A percentile compares a stretch with the other conserved stretches of the same genome.
Conservation (phyloP, 2,113 vertebrate species). For the Meleagris gallopavo region DNA sequence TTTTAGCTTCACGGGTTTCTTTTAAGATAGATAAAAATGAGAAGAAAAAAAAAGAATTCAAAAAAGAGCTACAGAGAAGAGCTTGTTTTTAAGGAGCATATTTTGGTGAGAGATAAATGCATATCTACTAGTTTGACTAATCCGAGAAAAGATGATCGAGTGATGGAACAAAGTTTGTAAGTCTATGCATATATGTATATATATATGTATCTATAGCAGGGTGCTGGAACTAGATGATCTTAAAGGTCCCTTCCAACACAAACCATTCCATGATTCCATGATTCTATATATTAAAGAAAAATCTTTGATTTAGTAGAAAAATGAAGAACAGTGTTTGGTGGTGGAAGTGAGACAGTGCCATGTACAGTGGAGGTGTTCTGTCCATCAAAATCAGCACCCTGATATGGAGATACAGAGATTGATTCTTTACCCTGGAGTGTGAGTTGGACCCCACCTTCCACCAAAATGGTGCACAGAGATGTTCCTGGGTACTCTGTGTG, state of each 20-base stretch:
- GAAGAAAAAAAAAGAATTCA: neutral
- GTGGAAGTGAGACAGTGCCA: neutral
- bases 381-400: neutral
- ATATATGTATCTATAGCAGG: no score
- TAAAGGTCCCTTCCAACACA: no score
- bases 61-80: neutral
- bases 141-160: conserved; percentile 39
- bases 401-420: neutral
- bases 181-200: neutral
- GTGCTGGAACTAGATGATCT: no score
- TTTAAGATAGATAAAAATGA: conserved; percentile 10
- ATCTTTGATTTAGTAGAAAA: conserved; percentile 54
- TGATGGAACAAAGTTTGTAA: conserved; percentile 39
- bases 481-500: neutral
- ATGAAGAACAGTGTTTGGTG: conserved; percentile 28
- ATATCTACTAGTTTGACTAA: conserved; percentile 37
- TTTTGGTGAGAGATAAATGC: conserved; percentile 29
- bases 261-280: no score
- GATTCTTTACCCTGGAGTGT: rapidly evolving
- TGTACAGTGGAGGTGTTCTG: neutral
- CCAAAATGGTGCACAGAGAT: neutral
- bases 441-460: neutral
- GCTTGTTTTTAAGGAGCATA: neutral
- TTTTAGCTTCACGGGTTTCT: conserved; percentile 24
- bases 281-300: neutral